Conservation (phyloP, 2,797 vertebrate genomes). For the Onychomys arenicola region DNA sequence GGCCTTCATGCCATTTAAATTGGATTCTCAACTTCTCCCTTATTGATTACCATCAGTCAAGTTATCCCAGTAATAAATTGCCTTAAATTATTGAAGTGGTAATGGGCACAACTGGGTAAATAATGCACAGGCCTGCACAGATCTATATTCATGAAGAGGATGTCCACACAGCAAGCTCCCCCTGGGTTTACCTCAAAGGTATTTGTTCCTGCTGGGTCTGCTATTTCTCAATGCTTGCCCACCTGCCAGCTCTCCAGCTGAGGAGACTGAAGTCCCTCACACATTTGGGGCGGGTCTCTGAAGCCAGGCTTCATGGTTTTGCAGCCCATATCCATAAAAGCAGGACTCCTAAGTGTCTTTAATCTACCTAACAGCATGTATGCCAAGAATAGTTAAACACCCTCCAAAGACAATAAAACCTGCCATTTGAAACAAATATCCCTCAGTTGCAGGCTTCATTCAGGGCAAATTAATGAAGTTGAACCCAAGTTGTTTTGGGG, state of each 20-base stretch:
- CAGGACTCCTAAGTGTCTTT: constrained; percentile 66
- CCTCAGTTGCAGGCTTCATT: constrained; percentile 66
- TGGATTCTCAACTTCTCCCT: constrained; percentile 81
- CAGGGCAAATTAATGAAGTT: constrained; percentile 78
- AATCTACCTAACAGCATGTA: constrained; percentile 70
- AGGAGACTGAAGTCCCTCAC: constrained; percentile 46
- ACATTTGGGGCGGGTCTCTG: constrained; percentile 71
- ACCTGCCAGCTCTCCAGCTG: constrained; percentile 51
- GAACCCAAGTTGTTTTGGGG: constrained; percentile 60
- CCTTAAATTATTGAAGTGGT: constrained; percentile 86
- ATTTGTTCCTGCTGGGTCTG: constrained; percentile 59
- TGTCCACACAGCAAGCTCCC: constrained; percentile 60
- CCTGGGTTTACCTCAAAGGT: constrained; percentile 43
- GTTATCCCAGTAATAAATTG: constrained; percentile 84
- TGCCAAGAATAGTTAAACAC: constrained; percentile 75
- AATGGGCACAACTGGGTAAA: constrained; percentile 84
- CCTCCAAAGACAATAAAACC: constrained; percentile 74
- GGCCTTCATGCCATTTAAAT: constrained; percentile 72
- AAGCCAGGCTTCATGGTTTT: constrained; percentile 66
- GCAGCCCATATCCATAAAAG: neutral
- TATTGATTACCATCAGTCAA: constrained; percentile 83
- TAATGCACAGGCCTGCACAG: constrained; percentile 78
- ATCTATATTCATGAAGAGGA: constrained; percentile 83
- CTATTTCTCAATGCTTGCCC: constrained; percentile 8
- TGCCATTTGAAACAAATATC: constrained; percentile 70